Evolutionary conservation across 2,113 vertebrate species (phyloP).

Genomic region (Motacilla tschutschensis): DNA sequence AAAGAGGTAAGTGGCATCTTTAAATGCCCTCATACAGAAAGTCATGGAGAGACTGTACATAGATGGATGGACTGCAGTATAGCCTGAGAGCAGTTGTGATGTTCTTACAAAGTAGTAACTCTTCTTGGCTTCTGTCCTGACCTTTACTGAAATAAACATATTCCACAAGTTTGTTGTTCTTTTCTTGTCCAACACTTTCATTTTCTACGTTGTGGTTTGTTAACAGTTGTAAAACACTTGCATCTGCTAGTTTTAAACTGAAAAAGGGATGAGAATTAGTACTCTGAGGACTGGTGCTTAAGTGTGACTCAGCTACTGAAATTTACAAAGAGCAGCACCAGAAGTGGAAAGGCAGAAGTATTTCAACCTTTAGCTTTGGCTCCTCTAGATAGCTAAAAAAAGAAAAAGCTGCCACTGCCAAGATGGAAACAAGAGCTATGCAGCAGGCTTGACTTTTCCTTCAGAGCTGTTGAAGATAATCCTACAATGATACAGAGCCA

Average conservation of each 20-base stretch:
- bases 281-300: no score
- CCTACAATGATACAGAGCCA: neutral
- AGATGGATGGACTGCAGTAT: neutral
- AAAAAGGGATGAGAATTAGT: neutral
- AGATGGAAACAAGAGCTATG: neutral
- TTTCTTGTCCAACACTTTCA: neutral
- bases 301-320: neutral
- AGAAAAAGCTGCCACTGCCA: neutral
- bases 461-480: neutral
- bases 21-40: neutral
- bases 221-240: neutral
- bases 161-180: neutral
- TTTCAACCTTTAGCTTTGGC: neutral
- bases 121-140: neutral
- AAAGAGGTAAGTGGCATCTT: neutral
- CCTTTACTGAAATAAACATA: constrained; percentile 8
- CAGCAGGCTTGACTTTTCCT: neutral
- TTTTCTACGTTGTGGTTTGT: neutral
- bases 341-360: neutral
- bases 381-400: neutral
- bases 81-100: neutral
- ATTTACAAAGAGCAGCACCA: neutral
- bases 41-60: neutral
- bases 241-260: neutral
- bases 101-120: neutral